Base-by-base conservation (phyloP, 2,888 invertebrate species). In the Heteromurus nitidus region DNA sequence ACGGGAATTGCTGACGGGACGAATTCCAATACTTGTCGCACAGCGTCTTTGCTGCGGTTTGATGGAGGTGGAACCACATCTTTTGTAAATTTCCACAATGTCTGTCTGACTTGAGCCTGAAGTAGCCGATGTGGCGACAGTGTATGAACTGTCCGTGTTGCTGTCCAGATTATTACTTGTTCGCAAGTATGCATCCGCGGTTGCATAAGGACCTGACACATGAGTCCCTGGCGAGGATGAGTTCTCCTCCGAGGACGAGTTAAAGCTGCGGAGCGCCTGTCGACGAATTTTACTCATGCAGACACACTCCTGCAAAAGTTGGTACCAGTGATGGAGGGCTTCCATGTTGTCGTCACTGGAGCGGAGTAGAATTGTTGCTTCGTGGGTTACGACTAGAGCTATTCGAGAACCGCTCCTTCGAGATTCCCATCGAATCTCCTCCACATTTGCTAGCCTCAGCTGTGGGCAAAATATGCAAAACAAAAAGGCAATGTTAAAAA, bases 241-340 rank as follows among this genome's bases (percentile, higher is more conserved):
- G 20, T 73, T 60, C 30, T 82, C 79, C 22, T 82, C 74, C n/a
- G 88, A 87, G 77, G 89, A 89, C 42, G 89, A 89, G 85, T 90
- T 90, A 11, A 91, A 90, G 82, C 89, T 89, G 73, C 91, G 89
- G 31, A 93, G 88, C 1, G 92, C 92, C 86, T 90, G 90, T 69
- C 93, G 89, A 60, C 93, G 90, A 88, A 92, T 92, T 88, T 93
- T 93, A 85, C 93, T 93, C 85, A 91, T 91, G 87, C 92, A 88
- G 86, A 91, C 92, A 88, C 93, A 93, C 88, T 93, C 93, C 90
- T 92, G 92, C 58, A 93, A 89, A 82, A 92, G 89, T 88, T 93
- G 92, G 88, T 92, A 92, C 92, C 93, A 93, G 88, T 93, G 92
- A 88, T 93, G 92, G 44, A 92, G 89, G 62, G 92, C 92, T 82